Conservation (phyloP, 2,113 vertebrate species). For the Rhynchopsitta pachyrhyncha region DNA sequence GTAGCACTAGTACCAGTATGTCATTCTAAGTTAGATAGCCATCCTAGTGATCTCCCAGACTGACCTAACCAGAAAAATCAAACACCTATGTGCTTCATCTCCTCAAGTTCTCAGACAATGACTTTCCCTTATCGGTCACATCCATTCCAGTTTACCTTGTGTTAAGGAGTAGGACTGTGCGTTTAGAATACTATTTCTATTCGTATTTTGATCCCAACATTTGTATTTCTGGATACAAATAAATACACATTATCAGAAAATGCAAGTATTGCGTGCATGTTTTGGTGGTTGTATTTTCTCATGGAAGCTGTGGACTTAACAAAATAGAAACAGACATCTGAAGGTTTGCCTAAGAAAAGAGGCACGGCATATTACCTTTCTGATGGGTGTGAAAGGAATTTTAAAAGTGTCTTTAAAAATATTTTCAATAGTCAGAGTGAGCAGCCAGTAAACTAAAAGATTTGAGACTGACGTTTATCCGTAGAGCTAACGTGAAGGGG, state of each 20-base stretch:
- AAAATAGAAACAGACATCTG: not conserved
- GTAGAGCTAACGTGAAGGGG: not conserved
- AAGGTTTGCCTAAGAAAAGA: not conserved
- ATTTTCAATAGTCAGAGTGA: not conserved
- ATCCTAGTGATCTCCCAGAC: conserved; percentile 40
- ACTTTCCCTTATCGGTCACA: not conserved
- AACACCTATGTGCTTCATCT: conserved; percentile 19
- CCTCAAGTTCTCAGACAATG: not conserved
- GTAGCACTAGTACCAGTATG: conserved; percentile 63
- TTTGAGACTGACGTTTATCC: not conserved
- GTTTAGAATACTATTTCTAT: conserved; percentile 73
- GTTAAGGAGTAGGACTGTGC: conserved; percentile 63
- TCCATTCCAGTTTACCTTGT: conserved; percentile 55
- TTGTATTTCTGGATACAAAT: conserved; percentile 82
- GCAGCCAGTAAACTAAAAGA: not conserved
- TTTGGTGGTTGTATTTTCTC: conserved; percentile 14
- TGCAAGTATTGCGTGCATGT: not conserved
- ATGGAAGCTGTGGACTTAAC: not conserved
- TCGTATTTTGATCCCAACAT: conserved; percentile 78
- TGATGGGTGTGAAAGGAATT: not conserved
- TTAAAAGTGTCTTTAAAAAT: not conserved
- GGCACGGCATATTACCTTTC: not conserved
- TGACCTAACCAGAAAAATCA: conserved; percentile 20
- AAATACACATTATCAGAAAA: conserved; percentile 79
- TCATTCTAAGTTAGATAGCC: conserved; percentile 65